Base-by-base conservation (phyloP, 37 sponge, comb jelly and placozoan species). In the Corticium candelabrum region DNA sequence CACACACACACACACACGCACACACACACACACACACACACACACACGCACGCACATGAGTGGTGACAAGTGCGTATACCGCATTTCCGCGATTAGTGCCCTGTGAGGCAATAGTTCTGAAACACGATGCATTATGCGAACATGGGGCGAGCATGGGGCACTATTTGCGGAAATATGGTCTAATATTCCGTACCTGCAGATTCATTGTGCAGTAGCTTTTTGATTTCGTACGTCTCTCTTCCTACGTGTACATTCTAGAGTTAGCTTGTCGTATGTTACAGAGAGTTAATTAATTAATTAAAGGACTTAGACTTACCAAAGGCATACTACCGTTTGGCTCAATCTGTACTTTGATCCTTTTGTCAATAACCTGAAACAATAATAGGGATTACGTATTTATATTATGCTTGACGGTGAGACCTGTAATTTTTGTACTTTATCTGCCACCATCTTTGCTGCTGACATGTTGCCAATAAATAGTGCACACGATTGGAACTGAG, bases 1-100 rank as follows among this genome's bases (percentile, higher is more conserved):
- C 76, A 43, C 82, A 32, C 76, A n/a, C 56, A 74, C 74, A 80
- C 37, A 38, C 73, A 69, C 80, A 80, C 29, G 34, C 7, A 82
- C 82, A 74, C 77, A 50, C 83, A 82, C 40, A 31, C 38, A 7
- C 71, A 4, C 79, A 67, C 2, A 33, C 36, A 67, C 31, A 34
- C 34, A 33, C 69, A 32, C 30, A 40, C 11, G 0, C 68, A 34
- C 69, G 4, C 7, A 27, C 81, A 0, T 0, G 4, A n/a, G 35
- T 37, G 27, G 11, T 5, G 11, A 21, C 11, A 43, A 5, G 11
- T 43, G 56, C 56, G 11, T 43, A 43, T 11, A 11, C 11, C 11
- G 56, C 56, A 11, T 21, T 43, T 43, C 5, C 56, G 11, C n/a
- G n/a, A n/a, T n/a, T n/a, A n/a, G n/a, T n/a, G n/a, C n/a, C n/a